Percentiles rank a stretch among this genome's conserved stretches.
These are phyloP conservation scores for Clanis bilineata DNA, from an alignment of 2,888 invertebrate genomes.

Conservation along the genomic window DNA sequence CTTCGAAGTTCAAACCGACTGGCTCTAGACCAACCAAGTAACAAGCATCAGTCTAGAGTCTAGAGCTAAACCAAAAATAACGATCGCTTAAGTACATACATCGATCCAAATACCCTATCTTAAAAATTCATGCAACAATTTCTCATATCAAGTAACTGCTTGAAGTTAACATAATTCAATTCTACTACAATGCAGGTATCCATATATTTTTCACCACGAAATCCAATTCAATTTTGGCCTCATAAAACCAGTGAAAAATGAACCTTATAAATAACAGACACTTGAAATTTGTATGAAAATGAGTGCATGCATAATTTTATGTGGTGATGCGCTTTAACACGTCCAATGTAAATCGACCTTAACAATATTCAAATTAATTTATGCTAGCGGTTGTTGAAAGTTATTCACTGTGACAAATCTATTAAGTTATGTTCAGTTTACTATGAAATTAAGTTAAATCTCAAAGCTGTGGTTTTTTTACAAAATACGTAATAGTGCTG, in stretches of 20 bases:
- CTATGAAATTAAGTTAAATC: too few relatives aligned
- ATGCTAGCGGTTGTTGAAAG: background rate
- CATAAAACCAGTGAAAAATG: slow-evolving; percentile 6
- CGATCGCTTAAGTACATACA: too few relatives aligned
- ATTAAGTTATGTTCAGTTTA: background rate
- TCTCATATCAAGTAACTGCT: too few relatives aligned
- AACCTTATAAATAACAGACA: slow-evolving; percentile 1
- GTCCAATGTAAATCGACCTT: slow-evolving; percentile 2
- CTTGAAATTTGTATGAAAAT: slow-evolving; percentile 11
- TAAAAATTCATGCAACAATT: too few relatives aligned
- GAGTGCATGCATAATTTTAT: slow-evolving; percentile 6
- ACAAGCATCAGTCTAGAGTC: too few relatives aligned
- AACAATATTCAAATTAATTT: slow-evolving; percentile 12
- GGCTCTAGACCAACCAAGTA: too few relatives aligned
- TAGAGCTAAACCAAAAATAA: too few relatives aligned
- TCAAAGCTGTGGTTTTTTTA: too few relatives aligned
- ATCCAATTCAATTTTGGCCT: background rate
- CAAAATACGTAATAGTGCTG: too few relatives aligned
- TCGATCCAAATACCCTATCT: too few relatives aligned
- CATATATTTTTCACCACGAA: background rate
- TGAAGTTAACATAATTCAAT: background rate
- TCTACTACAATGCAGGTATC: background rate
- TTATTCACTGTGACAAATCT: background rate
- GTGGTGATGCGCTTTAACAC: slow-evolving; percentile 3
- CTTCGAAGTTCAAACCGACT: too few relatives aligned